A percentile compares a stretch with the other conserved stretches of the same genome.
These are phyloP conservation scores for Sphenopsis melanotis DNA, from an alignment of 2,797 vertebrate species.

Conservation along the genomic window DNA sequence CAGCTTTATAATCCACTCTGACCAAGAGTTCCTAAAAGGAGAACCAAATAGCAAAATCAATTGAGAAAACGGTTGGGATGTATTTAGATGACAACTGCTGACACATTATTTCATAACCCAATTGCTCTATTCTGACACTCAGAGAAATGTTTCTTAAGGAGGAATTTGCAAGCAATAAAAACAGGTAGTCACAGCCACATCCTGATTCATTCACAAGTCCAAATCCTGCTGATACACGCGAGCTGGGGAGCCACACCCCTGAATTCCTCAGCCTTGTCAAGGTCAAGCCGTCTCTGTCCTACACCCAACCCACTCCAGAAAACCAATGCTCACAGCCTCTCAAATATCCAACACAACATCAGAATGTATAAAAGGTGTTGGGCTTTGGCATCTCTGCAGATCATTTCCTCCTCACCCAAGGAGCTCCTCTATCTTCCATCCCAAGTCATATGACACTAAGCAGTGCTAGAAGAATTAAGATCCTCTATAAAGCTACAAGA, in stretches of 20 bases:
- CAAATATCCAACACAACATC: neutral
- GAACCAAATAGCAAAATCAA: neutral
- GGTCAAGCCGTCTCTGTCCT: neutral
- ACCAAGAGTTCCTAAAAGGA: neutral
- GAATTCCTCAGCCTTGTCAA: neutral
- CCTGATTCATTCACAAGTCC: neutral
- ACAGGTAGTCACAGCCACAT: neutral
- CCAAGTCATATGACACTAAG: neutral
- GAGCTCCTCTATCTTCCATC: neutral
- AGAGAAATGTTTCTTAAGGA: neutral
- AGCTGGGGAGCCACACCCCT: neutral
- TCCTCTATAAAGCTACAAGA: neutral
- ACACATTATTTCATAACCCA: neutral
- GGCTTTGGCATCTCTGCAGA: neutral
- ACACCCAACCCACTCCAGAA: neutral
- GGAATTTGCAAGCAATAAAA: neutral
- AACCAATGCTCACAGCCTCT: neutral
- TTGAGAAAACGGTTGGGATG: neutral
- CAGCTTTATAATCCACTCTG: neutral
- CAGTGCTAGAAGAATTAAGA: neutral
- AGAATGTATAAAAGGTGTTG: accelerated
- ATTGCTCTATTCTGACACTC: neutral
- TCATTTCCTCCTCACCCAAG: neutral
- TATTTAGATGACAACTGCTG: neutral
- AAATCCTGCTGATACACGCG: accelerated